Evolutionary conservation across 2,888 invertebrate genomes (phyloP).

Genomic region (Cataglyphis albicans): DNA sequence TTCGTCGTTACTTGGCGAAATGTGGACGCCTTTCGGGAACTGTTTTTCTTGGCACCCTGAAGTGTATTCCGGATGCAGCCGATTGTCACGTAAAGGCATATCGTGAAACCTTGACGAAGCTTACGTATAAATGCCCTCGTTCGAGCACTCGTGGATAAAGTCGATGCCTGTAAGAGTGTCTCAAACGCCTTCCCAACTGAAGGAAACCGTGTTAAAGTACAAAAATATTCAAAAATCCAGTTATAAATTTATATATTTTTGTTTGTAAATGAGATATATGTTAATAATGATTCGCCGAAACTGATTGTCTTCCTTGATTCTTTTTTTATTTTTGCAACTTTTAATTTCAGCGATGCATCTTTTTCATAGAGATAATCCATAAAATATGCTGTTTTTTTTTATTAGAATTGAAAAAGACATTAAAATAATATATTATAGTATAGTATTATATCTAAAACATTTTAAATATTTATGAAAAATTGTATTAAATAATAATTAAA

Average conservation of each 20-base stretch:
- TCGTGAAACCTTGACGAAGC: slow-evolving; percentile 36
- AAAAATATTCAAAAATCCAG: neutral
- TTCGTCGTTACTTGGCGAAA: slow-evolving; percentile 82
- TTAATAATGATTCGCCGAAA: neutral
- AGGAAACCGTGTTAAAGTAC: slow-evolving; percentile 13
- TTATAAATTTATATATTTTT: neutral
- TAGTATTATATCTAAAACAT: neutral
- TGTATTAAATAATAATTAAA: neutral
- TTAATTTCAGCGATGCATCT: neutral
- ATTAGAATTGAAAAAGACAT: neutral
- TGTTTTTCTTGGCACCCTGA: slow-evolving; percentile 80
- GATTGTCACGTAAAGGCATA: slow-evolving; percentile 68
- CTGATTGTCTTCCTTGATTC: neutral
- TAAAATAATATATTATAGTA: neutral
- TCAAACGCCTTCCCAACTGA: slow-evolving; percentile 26
- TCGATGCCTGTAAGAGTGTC: slow-evolving; percentile 14
- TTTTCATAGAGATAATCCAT: neutral
- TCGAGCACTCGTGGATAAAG: slow-evolving; percentile 34
- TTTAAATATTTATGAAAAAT: neutral
- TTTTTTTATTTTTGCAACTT: neutral
- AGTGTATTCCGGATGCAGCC: slow-evolving; percentile 70
- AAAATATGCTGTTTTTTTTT: neutral
- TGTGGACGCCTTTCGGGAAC: slow-evolving; percentile 85
- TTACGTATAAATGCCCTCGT: neutral
- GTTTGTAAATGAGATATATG: neutral